phyloP scores from a whole-genome alignment of 2,113 vertebrate genomes.

The Peromyscus maniculatus region DNA sequence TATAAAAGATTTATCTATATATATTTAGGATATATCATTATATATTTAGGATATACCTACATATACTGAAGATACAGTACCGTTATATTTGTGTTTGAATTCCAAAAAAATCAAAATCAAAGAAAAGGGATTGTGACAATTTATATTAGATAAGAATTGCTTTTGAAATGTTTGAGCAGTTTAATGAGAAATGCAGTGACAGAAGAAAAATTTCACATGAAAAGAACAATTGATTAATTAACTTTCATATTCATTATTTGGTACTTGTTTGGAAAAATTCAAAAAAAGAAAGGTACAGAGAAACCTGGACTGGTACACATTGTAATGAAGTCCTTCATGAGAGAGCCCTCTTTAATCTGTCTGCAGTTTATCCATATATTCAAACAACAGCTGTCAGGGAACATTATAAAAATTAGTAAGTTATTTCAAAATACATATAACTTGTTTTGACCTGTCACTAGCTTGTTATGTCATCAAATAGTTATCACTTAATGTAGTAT shows the following conservation, averaged over 20 bases:
- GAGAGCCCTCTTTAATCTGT: neutral
- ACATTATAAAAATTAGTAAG: neutral
- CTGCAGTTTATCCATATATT: neutral
- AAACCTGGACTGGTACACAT: neutral
- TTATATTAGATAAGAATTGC: neutral
- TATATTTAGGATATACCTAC: neutral
- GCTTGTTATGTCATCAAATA: neutral
- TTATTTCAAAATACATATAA: neutral
- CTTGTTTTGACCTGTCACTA: neutral
- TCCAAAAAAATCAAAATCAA: neutral
- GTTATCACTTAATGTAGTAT: neutral
- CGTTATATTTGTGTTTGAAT: neutral
- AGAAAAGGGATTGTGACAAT: neutral
- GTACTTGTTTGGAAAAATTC: neutral
- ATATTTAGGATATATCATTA: neutral
- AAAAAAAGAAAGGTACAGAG: neutral
- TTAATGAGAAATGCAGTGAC: neutral
- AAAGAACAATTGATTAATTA: neutral
- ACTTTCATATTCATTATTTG: neutral
- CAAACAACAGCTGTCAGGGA: neutral
- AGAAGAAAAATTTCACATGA: neutral
- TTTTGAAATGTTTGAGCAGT: neutral
- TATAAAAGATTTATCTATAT: neutral
- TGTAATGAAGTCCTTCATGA: neutral
- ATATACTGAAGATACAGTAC: neutral